phyloP scores from a whole-genome alignment of 2,888 invertebrate species.

The Drosophila demipolita region DNA sequence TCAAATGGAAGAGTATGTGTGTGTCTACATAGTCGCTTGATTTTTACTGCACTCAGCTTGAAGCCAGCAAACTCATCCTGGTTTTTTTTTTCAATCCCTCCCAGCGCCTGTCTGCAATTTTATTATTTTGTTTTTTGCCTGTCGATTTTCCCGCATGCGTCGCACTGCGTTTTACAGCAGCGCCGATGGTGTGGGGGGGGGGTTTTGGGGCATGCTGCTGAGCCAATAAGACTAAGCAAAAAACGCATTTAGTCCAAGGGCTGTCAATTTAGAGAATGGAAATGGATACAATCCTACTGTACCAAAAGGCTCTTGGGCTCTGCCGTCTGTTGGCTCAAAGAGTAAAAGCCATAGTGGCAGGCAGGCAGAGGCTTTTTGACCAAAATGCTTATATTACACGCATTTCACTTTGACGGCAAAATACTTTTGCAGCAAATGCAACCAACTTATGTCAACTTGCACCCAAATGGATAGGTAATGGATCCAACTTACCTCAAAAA shows the following conservation, averaged over 20 bases:
- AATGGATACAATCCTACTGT: background rate
- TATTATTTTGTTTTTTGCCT: constrained; percentile 41
- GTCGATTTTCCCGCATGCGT: constrained; percentile 59
- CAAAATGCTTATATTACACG: constrained; percentile 31
- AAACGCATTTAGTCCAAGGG: constrained; percentile 74
- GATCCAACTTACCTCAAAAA: background rate
- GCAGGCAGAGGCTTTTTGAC: constrained; percentile 13
- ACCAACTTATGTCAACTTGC: constrained; percentile 1
- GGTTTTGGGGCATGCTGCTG: background rate
- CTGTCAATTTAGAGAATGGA: constrained; percentile 4
- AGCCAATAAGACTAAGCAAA: constrained; percentile 78
- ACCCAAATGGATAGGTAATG: constrained; percentile 35
- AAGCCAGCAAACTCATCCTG: constrained; percentile 22
- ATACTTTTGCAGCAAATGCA: constrained; percentile 7
- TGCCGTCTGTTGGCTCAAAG: constrained; percentile 27
- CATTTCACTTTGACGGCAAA: constrained; percentile 21
- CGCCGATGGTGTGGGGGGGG: background rate
- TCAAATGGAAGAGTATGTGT: background rate
- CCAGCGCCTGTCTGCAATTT: constrained; percentile 70
- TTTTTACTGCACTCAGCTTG: constrained; percentile 79
- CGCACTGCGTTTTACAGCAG: constrained; percentile 45
- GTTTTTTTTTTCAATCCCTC: background rate
- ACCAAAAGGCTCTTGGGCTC: background rate
- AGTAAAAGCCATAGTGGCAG: constrained; percentile 11
- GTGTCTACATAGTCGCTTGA: constrained; percentile 68